Conservation (phyloP, 2,113 vertebrate species). For the Pseudorasbora parva region DNA sequence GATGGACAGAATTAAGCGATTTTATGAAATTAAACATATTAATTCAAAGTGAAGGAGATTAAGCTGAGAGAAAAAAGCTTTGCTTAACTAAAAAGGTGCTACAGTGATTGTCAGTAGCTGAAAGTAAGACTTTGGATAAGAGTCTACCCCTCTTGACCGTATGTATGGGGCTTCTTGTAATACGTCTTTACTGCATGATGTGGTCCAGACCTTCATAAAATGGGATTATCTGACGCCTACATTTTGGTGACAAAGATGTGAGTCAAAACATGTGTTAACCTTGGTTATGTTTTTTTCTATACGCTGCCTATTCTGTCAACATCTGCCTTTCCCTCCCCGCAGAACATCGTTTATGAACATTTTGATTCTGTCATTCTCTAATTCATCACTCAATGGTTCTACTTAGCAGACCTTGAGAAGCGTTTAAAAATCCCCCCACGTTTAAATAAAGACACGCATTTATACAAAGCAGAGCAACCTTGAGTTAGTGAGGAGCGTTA, state of each 20-base stretch:
- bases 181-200: constrained; percentile 20
- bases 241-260: constrained; percentile 28
- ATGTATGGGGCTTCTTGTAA: background rate
- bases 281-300: constrained; percentile 42
- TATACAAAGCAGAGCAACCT: constrained; percentile 54
- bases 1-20: constrained; percentile 14
- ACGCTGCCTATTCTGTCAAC: constrained; percentile 40
- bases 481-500: constrained; percentile 39
- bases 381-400: constrained; percentile 39
- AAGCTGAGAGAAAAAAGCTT: background rate
- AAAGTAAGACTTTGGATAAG: constrained; percentile 2
- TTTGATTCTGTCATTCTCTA: constrained; percentile 25
- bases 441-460: constrained; percentile 48
- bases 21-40: background rate
- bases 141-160: constrained; percentile 29
- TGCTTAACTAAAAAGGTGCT: background rate
- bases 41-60: constrained; percentile 9
- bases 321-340: constrained; percentile 43
- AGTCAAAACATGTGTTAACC: constrained; percentile 48
- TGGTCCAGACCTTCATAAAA: constrained; percentile 4
- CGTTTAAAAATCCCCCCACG: constrained; percentile 23
- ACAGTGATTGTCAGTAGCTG: constrained; percentile 11
- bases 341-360: constrained; percentile 13
- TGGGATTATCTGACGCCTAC: background rate
- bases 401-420: constrained; percentile 53